A percentile compares a stretch with the other conserved stretches of the same genome.
These are phyloP conservation scores for Scaptomyza graminum DNA, from an alignment of 1,140 invertebrate genomes.

Conservation along the genomic window DNA sequence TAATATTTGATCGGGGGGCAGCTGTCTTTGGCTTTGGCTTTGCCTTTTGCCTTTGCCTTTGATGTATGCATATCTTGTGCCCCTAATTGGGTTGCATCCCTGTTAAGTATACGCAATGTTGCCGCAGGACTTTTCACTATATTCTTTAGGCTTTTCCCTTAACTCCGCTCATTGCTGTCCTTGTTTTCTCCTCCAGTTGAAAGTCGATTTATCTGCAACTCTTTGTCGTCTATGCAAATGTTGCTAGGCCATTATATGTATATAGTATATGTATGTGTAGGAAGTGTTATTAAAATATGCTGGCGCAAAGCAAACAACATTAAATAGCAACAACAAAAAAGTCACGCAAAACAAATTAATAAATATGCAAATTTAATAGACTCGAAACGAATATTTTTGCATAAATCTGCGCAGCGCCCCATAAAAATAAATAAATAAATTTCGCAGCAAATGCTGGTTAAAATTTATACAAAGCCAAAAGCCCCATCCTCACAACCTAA, in stretches of 20 bases:
- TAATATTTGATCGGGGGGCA: conserved; percentile 42
- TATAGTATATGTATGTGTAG: conserved; percentile 3
- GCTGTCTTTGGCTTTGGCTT: not conserved
- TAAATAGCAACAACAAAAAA: conserved; percentile 9
- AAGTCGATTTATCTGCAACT: conserved; percentile 2
- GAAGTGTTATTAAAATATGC: conserved; percentile 72
- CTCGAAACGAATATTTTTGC: conserved; percentile 71
- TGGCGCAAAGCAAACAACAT: conserved; percentile 66
- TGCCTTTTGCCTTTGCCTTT: conserved; percentile 62
- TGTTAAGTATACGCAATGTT: conserved; percentile 71
- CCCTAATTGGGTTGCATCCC: conserved; percentile 74
- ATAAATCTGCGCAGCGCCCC: conserved; percentile 65
- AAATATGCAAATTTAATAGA: conserved; percentile 82
- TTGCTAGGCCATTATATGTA: conserved; percentile 39
- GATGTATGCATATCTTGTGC: conserved; percentile 47
- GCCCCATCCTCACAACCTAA: too few relatives aligned
- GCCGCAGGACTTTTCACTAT: conserved; percentile 28
- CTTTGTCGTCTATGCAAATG: conserved; percentile 56
- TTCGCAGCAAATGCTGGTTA: conserved; percentile 37
- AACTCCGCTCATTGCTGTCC: not conserved
- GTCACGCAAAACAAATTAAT: conserved; percentile 73
- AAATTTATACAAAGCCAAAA: not conserved
- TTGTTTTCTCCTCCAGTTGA: too few relatives aligned
- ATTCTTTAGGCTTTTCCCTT: not conserved
- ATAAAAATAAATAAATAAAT: conserved; percentile 67